A percentile compares a stretch with the other conserved stretches of the same genome.
These are phyloP conservation scores for Gymnoscopelus braueri DNA, from an alignment of 2,797 vertebrate genomes.

Conservation along the genomic window DNA sequence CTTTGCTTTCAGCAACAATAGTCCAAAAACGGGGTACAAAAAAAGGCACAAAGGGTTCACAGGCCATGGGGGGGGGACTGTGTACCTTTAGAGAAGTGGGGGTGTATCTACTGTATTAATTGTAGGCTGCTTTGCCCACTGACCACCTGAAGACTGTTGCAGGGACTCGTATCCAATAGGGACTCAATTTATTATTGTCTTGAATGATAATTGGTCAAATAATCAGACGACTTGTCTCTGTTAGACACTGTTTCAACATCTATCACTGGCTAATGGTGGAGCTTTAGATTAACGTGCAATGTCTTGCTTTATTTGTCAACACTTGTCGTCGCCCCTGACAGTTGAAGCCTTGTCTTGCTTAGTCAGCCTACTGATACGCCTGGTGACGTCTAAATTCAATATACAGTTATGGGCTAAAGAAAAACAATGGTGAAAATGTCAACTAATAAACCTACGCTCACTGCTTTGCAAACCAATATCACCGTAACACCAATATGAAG, in stretches of 20 bases:
- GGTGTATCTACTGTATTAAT: constrained; percentile 1
- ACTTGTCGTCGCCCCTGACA: not conserved
- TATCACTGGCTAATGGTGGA: not conserved
- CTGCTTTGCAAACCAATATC: too few species aligned
- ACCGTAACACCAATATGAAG: too few species aligned
- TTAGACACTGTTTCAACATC: not conserved
- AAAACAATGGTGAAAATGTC: not conserved
- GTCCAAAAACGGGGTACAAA: not conserved
- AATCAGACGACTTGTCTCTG: constrained; percentile 18
- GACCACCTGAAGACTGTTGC: constrained; percentile 32
- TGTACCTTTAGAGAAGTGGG: constrained; percentile 25
- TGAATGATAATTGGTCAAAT: constrained; percentile 15
- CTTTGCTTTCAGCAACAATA: constrained; percentile 7
- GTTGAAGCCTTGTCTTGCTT: not conserved
- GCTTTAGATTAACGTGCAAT: not conserved
- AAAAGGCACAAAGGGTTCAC: constrained; percentile 9
- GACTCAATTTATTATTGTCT: constrained; percentile 29
- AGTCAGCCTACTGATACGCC: constrained; percentile 6
- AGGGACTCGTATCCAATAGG: constrained; percentile 45
- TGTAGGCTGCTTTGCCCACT: constrained; percentile 33
- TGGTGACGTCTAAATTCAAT: constrained; percentile 46
- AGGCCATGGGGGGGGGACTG: constrained; percentile 26
- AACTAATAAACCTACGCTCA: too few species aligned
- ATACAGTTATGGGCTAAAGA: not conserved
- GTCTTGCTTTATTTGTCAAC: not conserved